Base-by-base conservation (phyloP, 2,113 vertebrate species). In the Centrocercus urophasianus region DNA sequence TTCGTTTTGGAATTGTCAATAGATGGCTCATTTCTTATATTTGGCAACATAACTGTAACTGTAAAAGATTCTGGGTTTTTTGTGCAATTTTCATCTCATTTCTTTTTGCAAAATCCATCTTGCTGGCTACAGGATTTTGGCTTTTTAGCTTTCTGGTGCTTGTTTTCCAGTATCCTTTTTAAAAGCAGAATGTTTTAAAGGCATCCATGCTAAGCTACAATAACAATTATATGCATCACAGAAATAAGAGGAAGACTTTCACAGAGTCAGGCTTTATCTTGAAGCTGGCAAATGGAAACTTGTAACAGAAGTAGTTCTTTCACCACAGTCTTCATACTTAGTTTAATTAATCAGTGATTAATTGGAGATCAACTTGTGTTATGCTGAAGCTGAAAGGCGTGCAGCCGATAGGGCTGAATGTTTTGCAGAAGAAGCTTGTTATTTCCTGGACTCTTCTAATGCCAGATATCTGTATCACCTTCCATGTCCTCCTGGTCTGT, bases 1-100 rank as follows among this genome's bases (percentile, higher is more conserved):
- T 93, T 89, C 71, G 64, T 88, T 89, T 87, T 94, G 67, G 74
- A 92, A 64, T 90, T 75, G 78, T 88, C 87, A 77, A 83, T 88
- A 74, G 89, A 75, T 40, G 61, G 61, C 74, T 93, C 47, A 48
- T 93, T 90, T 86, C 52, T 93, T 94, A 4, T 70, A 17, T 85
- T 92, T 89, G 87, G 71, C 92, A 96, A 52, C 42, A 43, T 3
- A 43, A 43, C 42, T 74, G 38, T 65, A 86, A 78, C 84, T 67
- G 66, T 89, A 92, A 67, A 67, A 67, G 60, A 72, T 36, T 36
- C 61, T 64, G 56, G 32, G 4, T 34, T 60, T 60, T 56, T 94
- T 94, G 66, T 89, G 78, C 70, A 72, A 83, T 42, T 93, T 73
- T 76, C 87, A 74, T 91, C 67, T 89, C 76, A 64, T 3, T 34